Base-by-base conservation (phyloP, 2,888 invertebrate genomes). In the Dryobota labecula region DNA sequence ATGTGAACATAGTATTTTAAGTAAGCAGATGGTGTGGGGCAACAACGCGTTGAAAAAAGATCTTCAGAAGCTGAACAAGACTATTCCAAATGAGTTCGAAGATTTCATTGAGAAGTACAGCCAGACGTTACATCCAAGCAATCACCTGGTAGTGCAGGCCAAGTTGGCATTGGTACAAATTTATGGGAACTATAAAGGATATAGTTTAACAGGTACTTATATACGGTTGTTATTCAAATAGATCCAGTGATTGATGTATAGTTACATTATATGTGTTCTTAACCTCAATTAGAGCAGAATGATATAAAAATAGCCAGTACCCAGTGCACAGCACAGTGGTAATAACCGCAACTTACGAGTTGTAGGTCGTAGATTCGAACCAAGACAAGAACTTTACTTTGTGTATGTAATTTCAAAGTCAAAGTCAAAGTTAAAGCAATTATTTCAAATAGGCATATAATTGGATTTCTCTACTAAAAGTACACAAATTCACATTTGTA, bases 141-240 rank as follows among this genome's bases (percentile, higher is more conserved):
- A 98, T 85, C 97, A 97, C 85, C 96, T 97, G 82, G 94, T 97
- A 0, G 90, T 98, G 27, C 97, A 97, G 88, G 97, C 97, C 1
- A 98, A 98, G 88, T 96, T 97, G 88, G 97, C 97, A 5, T 92
- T 98, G 47, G 94, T 97, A 61, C 97, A 98, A 90, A 95, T 98
- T 78, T 97, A 97, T 88, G 97, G 97, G 73, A 97, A 96, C 90
- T 92, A 93, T 9, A 94, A 96, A 70, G 97, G 97, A 82, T 97
- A 96, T 85, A 87, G 88, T 45, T 92, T 97, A 82, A 86, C 95
- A 87, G 97, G 97, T 97, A 91, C 85, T 84, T 47, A 36, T 79
- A 62, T 24, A 18, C 15, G 11, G 20, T 66, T 47, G 45, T 65
- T 33, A 33, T 65, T 68, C 45, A 76, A 78, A 63, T 82, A 76